Evolutionary conservation across 1,140 invertebrate species (phyloP), one percentile per base, ranked within the genome.

Genomic region (Hestina assimilis): DNA sequence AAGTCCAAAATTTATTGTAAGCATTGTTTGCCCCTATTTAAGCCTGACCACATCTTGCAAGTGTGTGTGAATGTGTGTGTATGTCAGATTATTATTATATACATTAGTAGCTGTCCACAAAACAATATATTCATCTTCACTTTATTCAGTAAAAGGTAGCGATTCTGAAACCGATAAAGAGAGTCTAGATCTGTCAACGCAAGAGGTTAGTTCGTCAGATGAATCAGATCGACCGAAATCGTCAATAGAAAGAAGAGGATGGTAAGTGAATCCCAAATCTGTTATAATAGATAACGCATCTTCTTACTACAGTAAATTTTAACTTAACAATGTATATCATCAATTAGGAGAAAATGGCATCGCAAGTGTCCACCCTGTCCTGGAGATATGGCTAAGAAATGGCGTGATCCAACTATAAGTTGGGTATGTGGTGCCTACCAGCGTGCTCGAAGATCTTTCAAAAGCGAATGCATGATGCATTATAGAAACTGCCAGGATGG

Each of bases 401-500:
- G 71, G 64, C 51, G 61, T 0, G 73, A 84, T 31, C 63, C 53
- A 0, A 53, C 40, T 4, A 82, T 84, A 6, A 50, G 60, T 4
- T 87, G 83, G 83, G 68, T 87, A 4, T 87, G 83, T 28, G 81
- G 74, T 0, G 73, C 33, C 0, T 87, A 85, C 67, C 83, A 87
- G 50, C 61, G 77, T 8, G 83, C 83, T 0, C 33, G 82, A 29
- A 53, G 83, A 7, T 46, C 65, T 0, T 87, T 87, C 64, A 87
- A 87, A 61, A 87, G 83, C 43, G 19, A 54, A 0, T 87, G 83
- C 53, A 87, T 87, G 83, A 87, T 87, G 83, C 56, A 73, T 41
- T 79, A 75, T 54, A 78, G 83, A 50, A 87, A 85, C 65, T 87
- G 83, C 28, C 77, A 87, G 62, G 83, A 87, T 71, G 83, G 83